Percentiles rank a stretch among this genome's conserved stretches.
These are phyloP conservation scores for Anastrepha ludens DNA, from an alignment of 1,140 invertebrate genomes.

Conservation along the genomic window DNA sequence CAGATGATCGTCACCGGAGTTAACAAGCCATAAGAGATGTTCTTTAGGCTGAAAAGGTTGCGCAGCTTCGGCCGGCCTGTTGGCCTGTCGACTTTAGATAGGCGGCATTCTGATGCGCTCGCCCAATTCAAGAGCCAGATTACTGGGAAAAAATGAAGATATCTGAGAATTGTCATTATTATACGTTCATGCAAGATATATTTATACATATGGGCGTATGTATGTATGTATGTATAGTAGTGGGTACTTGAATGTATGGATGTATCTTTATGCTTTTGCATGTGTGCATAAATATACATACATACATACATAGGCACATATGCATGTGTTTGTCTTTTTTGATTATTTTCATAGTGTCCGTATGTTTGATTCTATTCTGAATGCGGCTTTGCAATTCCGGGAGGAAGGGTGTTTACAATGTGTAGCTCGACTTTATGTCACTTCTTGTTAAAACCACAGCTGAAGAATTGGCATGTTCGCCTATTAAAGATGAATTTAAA, in stretches of 20 bases:
- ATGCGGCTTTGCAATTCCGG: not conserved
- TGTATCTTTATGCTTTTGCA: not conserved
- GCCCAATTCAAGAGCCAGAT: constrained; percentile 54
- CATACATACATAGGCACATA: not conserved
- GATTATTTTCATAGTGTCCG: no score
- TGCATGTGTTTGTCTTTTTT: not conserved
- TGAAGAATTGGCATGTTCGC: constrained; percentile 39
- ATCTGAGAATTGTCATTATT: constrained; percentile 55
- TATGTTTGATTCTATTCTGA: not conserved
- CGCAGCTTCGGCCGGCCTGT: not conserved
- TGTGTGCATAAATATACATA: no score
- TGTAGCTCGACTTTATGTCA: constrained; percentile 38
- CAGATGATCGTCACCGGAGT: constrained; percentile 6
- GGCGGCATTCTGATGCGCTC: constrained; percentile 2
- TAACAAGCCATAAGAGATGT: constrained; percentile 3
- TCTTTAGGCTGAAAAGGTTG: not conserved
- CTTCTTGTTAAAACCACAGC: constrained; percentile 36
- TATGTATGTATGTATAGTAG: constrained; percentile 10
- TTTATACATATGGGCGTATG: not conserved
- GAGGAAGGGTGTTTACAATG: not conserved
- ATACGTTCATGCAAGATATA: not conserved
- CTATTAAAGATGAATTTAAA: constrained; percentile 53
- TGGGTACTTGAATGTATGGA: not conserved
- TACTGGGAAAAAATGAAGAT: constrained; percentile 57
- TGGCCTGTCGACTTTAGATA: constrained; percentile 29